Conservation (phyloP, 2,888 invertebrate genomes). For the Epirrita christyi region DNA sequence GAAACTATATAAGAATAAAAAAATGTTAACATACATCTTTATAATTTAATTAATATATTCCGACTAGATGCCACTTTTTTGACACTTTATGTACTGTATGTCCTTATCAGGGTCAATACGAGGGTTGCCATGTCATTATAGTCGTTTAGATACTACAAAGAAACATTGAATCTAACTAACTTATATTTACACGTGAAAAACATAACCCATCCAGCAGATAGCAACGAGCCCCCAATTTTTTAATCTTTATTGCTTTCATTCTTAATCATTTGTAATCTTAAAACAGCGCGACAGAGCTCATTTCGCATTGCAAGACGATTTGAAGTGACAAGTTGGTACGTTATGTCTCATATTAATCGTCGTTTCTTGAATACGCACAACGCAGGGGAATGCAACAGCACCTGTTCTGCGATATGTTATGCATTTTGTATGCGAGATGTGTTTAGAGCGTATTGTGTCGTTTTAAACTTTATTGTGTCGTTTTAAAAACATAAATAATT, state of each 20-base stretch:
- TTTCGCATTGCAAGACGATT: slow-evolving; percentile 8
- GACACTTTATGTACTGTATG: no score
- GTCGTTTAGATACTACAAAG: no score
- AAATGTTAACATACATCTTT: no score
- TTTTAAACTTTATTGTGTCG: slow-evolving; percentile 26
- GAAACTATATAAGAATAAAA: no score
- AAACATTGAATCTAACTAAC: no score
- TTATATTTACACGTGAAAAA: no score
- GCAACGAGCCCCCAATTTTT: no score
- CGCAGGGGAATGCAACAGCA: slow-evolving; percentile 65
- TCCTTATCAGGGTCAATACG: no score
- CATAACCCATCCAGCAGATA: no score
- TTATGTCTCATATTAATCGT: slow-evolving; percentile 73
- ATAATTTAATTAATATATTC: no score
- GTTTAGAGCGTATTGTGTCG: slow-evolving; percentile 19
- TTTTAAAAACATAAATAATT: slow-evolving; percentile 39
- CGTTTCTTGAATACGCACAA: slow-evolving; percentile 69
- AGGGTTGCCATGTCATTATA: no score
- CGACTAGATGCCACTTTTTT: no score
- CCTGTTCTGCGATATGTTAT: slow-evolving; percentile 73
- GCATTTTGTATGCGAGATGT: slow-evolving; percentile 53
- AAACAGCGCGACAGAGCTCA: slow-evolving; percentile 26
- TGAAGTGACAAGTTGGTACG: slow-evolving; percentile 2
- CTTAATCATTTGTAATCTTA: neutral
- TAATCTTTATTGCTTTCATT: neutral